Percentiles rank a stretch among this genome's conserved stretches.
phyloP scores from a whole-genome alignment of 2,113 vertebrate genomes.

The Clupea harengus region DNA sequence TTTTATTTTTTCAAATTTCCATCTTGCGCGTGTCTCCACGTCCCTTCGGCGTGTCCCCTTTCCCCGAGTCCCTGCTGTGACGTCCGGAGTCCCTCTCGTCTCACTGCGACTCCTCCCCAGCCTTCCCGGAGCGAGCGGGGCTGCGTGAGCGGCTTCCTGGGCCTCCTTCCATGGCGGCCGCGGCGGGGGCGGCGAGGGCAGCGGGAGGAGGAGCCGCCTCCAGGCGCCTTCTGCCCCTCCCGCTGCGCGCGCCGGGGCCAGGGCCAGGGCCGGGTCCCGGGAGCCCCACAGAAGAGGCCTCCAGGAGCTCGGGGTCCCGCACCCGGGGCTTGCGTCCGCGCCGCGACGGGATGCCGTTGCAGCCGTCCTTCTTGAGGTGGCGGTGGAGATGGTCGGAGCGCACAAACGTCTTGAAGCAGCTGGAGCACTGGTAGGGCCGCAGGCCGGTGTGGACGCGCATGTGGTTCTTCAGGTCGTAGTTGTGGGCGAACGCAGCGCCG shows the following conservation, averaged over 20 bases:
- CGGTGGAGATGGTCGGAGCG: slow-evolving; percentile 98
- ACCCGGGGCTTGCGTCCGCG: slow-evolving; percentile 87
- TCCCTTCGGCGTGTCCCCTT: slow-evolving; percentile 54
- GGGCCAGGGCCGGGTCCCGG: slow-evolving; percentile 42
- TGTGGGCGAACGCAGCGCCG: slow-evolving; percentile 95
- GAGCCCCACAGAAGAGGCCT: slow-evolving; percentile 54
- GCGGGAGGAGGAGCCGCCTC: slow-evolving; percentile 46
- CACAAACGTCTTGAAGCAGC: slow-evolving; percentile 98
- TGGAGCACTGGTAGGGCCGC: slow-evolving; percentile 96
- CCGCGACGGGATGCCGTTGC: slow-evolving; percentile 91
- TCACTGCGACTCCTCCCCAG: slow-evolving; percentile 61
- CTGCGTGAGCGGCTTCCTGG: slow-evolving; percentile 61
- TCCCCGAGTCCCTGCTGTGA: slow-evolving; percentile 58
- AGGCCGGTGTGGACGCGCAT: slow-evolving; percentile 97
- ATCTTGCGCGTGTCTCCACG: slow-evolving; percentile 61
- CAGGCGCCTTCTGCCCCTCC: slow-evolving; percentile 60
- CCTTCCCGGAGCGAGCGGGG: slow-evolving; percentile 61
- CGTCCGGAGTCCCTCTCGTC: slow-evolving; percentile 45
- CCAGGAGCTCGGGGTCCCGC: slow-evolving; percentile 70
- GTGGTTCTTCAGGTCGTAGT: slow-evolving; percentile 99
- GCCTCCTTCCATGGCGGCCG: slow-evolving; percentile 52
- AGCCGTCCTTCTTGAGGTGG: slow-evolving; percentile 98
- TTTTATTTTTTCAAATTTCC: slow-evolving; percentile 36
- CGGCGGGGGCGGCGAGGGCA: background rate
- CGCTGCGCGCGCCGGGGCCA: slow-evolving; percentile 46